phyloP scores from a whole-genome alignment of 2,797 vertebrate species.

The Peromyscus eremicus region DNA sequence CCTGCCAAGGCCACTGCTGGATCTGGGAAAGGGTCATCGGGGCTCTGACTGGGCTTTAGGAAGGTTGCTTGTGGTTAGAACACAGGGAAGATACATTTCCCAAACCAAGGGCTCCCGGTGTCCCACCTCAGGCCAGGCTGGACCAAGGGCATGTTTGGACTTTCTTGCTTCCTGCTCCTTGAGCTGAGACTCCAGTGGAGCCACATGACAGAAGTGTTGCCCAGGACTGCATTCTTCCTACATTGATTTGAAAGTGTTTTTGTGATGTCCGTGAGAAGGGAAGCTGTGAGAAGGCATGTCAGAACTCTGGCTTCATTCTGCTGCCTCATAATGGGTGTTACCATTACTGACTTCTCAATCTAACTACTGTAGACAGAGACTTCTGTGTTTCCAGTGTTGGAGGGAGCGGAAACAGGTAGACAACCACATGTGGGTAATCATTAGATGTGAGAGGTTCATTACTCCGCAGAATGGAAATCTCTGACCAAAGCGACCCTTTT shows the following conservation, averaged over 20 bases:
- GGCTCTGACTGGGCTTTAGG: neutral
- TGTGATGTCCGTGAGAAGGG: neutral
- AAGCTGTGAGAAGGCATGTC: neutral
- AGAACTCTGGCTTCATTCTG: conserved; percentile 18
- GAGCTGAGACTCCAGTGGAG: neutral
- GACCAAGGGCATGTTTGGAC: neutral
- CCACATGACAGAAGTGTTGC: neutral
- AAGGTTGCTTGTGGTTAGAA: neutral
- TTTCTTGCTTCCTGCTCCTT: neutral
- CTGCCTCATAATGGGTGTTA: neutral
- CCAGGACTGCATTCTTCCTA: neutral
- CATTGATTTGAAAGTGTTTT: conserved; percentile 15
- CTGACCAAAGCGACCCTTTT: neutral
- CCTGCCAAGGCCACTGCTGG: neutral
- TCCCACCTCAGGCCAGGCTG: neutral
- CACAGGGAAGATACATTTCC: neutral
- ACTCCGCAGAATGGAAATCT: neutral
- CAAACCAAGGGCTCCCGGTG: neutral
- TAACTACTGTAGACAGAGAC: neutral
- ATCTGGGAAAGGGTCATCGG: neutral
- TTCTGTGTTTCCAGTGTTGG: neutral
- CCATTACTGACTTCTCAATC: neutral
- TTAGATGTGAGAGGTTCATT: neutral
- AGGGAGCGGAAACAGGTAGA: neutral
- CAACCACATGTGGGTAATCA: neutral